phyloP scores from a whole-genome alignment of 2,888 invertebrate species.

The Drosophila nr. medialis region DNA sequence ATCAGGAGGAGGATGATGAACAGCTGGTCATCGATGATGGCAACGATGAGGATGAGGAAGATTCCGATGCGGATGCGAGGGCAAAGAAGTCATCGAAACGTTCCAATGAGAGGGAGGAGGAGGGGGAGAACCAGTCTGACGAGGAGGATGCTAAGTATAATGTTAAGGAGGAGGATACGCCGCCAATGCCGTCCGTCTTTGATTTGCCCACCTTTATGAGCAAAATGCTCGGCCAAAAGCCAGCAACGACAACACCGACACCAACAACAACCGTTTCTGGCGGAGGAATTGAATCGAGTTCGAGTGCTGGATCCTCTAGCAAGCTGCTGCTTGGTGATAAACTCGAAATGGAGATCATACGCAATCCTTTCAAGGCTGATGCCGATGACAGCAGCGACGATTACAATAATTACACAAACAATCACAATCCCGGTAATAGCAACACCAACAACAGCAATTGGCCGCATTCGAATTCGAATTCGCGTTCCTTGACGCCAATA shows the following conservation, averaged over 20 bases:
- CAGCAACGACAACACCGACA: background rate
- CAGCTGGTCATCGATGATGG: constrained; percentile 83
- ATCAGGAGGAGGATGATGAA: constrained; percentile 86
- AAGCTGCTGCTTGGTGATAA: constrained; percentile 44
- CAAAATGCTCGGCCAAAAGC: constrained; percentile 54
- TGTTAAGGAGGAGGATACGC: constrained; percentile 31
- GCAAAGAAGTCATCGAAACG: constrained; percentile 33
- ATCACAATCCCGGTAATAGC: constrained; percentile 2
- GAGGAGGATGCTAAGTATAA: constrained; percentile 2
- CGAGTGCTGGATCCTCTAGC: constrained; percentile 22
- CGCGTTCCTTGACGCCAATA: constrained; percentile 76
- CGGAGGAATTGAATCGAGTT: background rate
- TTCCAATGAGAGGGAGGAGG: constrained; percentile 1
- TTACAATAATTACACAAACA: background rate
- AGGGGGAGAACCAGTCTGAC: constrained; percentile 15
- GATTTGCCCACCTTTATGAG: constrained; percentile 70
- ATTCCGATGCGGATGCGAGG: constrained; percentile 57
- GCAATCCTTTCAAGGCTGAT: constrained; percentile 69
- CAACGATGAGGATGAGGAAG: constrained; percentile 71
- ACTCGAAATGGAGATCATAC: constrained; percentile 42
- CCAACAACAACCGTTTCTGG: background rate
- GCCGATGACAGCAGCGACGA: constrained; percentile 29
- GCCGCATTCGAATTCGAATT: constrained; percentile 66
- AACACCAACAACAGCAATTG: constrained; percentile 3
- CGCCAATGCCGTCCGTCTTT: constrained; percentile 66